Percentiles rank a stretch among this genome's conserved stretches.
These are phyloP conservation scores for Actenoides hombroni DNA, from an alignment of 2,113 vertebrate genomes.

Conservation along the genomic window DNA sequence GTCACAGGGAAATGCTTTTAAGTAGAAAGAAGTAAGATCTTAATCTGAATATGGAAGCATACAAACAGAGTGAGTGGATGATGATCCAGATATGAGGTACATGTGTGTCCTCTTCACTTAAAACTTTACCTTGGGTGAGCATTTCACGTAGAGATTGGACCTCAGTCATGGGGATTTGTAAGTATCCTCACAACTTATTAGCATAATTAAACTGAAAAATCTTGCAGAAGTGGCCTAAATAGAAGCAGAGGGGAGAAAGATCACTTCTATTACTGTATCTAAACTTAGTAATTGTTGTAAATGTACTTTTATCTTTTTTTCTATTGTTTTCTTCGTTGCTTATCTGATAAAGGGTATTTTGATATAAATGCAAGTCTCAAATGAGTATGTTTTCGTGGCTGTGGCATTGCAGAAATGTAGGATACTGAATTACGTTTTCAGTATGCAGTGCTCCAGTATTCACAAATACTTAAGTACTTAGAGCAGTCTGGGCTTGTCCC, in stretches of 20 bases:
- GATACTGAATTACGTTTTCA: not conserved
- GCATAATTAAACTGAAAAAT: not conserved
- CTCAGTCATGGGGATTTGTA: not conserved
- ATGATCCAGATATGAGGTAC: not conserved
- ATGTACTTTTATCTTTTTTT: not conserved
- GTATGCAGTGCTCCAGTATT: not conserved
- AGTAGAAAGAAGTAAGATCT: not conserved
- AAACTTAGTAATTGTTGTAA: not conserved
- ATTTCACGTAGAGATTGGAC: not conserved
- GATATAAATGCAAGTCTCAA: not conserved
- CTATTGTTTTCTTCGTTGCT: not conserved
- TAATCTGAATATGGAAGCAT: not conserved
- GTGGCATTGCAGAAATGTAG: not conserved
- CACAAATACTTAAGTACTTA: not conserved
- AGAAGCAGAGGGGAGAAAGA: not conserved
- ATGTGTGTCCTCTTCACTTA: not conserved
- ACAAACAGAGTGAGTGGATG: not conserved
- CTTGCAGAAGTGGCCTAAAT: not conserved
- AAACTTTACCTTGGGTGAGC: not conserved
- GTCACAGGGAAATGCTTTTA: not conserved
- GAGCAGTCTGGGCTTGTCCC: not conserved
- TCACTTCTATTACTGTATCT: not conserved
- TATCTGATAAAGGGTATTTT: not conserved
- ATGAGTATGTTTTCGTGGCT: not conserved
- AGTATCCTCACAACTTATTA: not conserved